A percentile compares a stretch with the other conserved stretches of the same genome.
These are phyloP conservation scores for Machimus rusticus DNA, from an alignment of 2,888 invertebrate genomes.

Conservation along the genomic window DNA sequence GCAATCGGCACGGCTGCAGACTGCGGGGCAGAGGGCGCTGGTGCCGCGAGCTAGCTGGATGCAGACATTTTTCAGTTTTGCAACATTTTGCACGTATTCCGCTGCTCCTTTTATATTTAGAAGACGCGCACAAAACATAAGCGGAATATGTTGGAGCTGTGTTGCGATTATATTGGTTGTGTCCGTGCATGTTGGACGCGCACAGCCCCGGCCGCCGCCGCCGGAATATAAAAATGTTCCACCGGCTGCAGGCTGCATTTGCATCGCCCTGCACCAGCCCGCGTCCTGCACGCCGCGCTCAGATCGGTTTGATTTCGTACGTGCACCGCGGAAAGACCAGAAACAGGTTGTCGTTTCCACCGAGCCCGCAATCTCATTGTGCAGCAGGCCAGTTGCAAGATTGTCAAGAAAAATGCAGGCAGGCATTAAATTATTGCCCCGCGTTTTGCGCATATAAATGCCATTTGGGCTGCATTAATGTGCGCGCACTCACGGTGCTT, in stretches of 20 bases:
- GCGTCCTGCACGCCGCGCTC: neutral
- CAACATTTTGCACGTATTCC: constrained; percentile 37
- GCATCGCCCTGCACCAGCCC: neutral
- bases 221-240: constrained; percentile 28
- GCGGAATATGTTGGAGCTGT: constrained; percentile 35
- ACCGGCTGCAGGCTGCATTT: constrained; percentile 34
- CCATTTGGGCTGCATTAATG: constrained; percentile 35
- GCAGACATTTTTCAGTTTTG: constrained; percentile 38
- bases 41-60: neutral
- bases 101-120: constrained; percentile 24
- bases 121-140: constrained; percentile 38
- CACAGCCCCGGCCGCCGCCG: neutral
- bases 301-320: constrained; percentile 26
- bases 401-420: constrained; percentile 43
- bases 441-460: constrained; percentile 42
- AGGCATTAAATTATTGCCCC: constrained; percentile 43
- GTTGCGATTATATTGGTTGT: constrained; percentile 32
- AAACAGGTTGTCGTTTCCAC: constrained; percentile 35
- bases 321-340: constrained; percentile 13
- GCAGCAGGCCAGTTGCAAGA: constrained; percentile 31
- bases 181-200: constrained; percentile 24
- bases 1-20: neutral
- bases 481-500: constrained; percentile 28
- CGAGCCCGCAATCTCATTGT: constrained; percentile 34
- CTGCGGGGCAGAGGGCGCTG: neutral